Conservation (phyloP, 2,797 vertebrate species). For the Macropus fuliginosus region DNA sequence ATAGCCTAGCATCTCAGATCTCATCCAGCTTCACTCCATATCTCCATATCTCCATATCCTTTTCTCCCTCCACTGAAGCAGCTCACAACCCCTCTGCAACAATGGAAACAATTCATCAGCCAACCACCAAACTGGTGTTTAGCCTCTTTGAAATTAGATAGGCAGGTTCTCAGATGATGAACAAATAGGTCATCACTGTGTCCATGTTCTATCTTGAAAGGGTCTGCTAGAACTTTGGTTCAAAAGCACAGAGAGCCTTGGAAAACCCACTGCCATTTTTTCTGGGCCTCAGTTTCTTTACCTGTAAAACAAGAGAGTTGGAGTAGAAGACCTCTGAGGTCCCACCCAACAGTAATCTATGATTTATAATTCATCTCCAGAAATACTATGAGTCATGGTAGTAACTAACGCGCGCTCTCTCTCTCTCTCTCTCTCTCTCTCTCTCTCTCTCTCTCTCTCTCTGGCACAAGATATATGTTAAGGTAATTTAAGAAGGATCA, state of each 20-base stretch:
- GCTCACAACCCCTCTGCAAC: not conserved
- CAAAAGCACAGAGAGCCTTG: not conserved
- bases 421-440: too few species aligned
- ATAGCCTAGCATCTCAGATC: constrained; percentile 73
- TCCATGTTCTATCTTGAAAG: not conserved
- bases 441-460: too few species aligned
- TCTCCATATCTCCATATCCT: not conserved
- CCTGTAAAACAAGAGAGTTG: not conserved
- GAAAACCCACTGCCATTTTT: not conserved
- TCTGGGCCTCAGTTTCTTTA: not conserved
- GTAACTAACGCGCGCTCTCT: not conserved
- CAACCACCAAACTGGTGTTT: not conserved
- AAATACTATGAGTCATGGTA: not conserved
- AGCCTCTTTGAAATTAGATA: not conserved
- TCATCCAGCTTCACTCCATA: constrained; percentile 68
- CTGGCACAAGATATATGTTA: not conserved
- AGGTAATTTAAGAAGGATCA: not conserved
- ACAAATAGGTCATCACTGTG: not conserved
- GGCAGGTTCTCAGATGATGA: not conserved
- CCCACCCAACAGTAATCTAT: not conserved
- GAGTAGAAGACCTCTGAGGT: not conserved
- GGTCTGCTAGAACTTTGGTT: not conserved
- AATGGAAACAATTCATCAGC: not conserved
- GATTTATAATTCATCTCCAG: not conserved
- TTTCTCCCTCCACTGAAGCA: not conserved